Base-by-base conservation (phyloP, 2,888 invertebrate genomes). In the Platycheirus rosarum region DNA sequence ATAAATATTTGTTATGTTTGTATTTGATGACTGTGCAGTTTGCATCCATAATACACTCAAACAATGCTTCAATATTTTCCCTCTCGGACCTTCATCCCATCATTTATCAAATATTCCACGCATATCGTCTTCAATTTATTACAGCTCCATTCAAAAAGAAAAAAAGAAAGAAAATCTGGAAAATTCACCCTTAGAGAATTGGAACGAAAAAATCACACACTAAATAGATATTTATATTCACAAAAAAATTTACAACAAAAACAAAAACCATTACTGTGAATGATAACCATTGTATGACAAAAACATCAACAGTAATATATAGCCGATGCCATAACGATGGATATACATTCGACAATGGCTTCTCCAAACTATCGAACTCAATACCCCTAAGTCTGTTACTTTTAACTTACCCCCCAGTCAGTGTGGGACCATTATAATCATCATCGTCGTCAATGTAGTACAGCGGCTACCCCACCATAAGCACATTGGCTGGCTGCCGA, bases 31-130 rank as follows among this genome's bases (percentile, higher is more conserved):
- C 9, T 11, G 8, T 14, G 5, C 18, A 32, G 6, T 11, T 4
- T 9, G 8, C 2, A 9, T 13, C 23, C 55, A 40, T 32, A n/a
- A 6, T 53, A 29, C 11, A 29, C 37, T 32, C 16, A 53, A n/a
- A 18, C n/a, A 29, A 29, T 53, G 44, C 40, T 32, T 49, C 48
- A 8, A n/a, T 20, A 11, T 29, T 35, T 48, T 68, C 63, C 57
- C 63, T 7, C 23, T 11, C 14, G 1, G 11, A 4, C 23, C 23
- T 6, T 6, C 2, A 23, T 4, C 23, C 29, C 20, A 53, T 46
- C 75, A 80, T 80, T 70, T 70, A 80, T 80, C 79, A 80, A 80
- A 60, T 18, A 29, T 18, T 65, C 16, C 65, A 60, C 57, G 48
- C 63, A 40, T 70, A 70, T 75, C 69, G 65, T 14, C 16, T 63